Conservation (phyloP, 2,113 vertebrate genomes). For the Ancistrus triradiatus region DNA sequence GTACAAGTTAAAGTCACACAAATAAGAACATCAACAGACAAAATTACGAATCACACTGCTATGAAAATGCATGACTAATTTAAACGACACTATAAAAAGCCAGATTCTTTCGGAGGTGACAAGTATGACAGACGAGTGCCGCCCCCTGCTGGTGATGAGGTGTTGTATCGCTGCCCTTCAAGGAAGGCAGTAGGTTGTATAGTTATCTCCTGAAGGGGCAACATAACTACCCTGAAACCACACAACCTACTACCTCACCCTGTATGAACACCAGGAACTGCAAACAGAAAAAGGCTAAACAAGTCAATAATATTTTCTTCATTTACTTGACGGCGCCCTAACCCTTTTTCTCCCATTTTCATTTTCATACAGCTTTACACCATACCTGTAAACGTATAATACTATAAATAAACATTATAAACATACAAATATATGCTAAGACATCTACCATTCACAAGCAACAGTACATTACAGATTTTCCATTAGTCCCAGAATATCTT, state of each 20-base stretch:
- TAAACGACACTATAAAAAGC: background rate
- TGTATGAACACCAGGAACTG: slow-evolving; percentile 71
- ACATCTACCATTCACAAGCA: no score
- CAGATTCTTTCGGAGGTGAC: background rate
- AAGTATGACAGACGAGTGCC: background rate
- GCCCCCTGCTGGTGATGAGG: slow-evolving; percentile 18
- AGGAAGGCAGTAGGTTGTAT: slow-evolving; percentile 99
- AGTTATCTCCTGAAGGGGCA: slow-evolving; percentile 98
- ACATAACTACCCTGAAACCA: slow-evolving; percentile 99
- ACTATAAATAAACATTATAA: no score
- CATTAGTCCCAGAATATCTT: no score
- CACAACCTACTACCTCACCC: slow-evolving; percentile 99
- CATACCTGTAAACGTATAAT: no score
- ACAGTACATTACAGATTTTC: no score
- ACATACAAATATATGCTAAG: no score
- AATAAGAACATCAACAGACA: background rate
- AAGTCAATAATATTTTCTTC: background rate
- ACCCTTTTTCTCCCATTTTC: no score
- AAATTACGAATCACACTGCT: background rate
- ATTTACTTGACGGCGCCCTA: no score
- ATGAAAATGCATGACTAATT: no score
- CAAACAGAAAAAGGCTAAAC: background rate
- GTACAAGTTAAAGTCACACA: no score
- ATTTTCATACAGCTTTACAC: no score
- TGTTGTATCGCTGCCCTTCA: slow-evolving; percentile 77